Evolutionary conservation across 2,113 vertebrate species (phyloP).

Genomic region (Microcebus tavaratra): DNA sequence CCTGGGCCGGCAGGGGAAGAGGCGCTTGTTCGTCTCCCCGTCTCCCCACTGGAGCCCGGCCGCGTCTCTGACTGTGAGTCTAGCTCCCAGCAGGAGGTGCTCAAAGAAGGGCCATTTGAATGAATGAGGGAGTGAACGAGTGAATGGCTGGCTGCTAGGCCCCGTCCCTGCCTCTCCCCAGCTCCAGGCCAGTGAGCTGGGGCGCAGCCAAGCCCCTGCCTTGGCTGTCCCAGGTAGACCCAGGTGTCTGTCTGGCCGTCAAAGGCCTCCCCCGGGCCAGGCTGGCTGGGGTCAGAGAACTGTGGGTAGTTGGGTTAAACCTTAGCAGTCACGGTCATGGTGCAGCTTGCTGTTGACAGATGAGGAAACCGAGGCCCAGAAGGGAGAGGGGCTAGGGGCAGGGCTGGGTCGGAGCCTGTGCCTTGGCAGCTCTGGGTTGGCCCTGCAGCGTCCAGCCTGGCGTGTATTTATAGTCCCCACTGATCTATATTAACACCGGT

Average conservation of each 20-base stretch:
- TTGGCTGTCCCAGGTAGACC: neutral
- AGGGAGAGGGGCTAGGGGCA: neutral
- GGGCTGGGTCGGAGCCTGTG: neutral
- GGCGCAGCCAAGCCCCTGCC: neutral
- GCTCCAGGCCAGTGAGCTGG: neutral
- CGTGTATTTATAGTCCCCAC: slow-evolving; percentile 57
- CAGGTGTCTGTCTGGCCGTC: neutral
- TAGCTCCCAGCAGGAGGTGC: neutral
- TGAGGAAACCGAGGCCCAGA: neutral
- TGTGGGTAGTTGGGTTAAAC: no score
- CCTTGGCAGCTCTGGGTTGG: neutral
- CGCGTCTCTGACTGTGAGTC: neutral
- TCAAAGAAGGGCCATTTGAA: neutral
- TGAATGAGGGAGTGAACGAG: neutral
- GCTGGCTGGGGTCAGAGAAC: neutral
- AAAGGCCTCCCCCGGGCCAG: no score
- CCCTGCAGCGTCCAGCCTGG: neutral
- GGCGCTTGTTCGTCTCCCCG: fast-evolving
- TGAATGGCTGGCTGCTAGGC: neutral
- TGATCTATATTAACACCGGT: slow-evolving; percentile 26
- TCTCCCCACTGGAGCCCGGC: fast-evolving
- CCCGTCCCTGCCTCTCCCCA: neutral
- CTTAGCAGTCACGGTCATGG: fast-evolving
- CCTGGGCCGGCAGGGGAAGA: fast-evolving
- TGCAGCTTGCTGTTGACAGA: neutral